Conservation (phyloP, 2,888 invertebrate species). For the Busseola fusca region DNA sequence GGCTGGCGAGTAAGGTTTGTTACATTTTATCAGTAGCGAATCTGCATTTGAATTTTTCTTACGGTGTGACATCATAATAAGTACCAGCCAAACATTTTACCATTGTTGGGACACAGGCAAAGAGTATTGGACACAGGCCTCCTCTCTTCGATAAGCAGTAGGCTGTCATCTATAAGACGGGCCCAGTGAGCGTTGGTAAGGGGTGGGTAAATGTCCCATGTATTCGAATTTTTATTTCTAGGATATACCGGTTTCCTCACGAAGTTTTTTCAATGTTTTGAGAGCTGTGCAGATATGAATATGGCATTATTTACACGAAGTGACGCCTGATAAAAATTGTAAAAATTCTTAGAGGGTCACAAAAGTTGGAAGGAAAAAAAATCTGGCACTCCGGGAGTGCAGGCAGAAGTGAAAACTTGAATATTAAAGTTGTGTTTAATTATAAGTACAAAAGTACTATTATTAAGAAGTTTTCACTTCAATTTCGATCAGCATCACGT, state of each 20-base stretch:
- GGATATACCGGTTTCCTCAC: background rate
- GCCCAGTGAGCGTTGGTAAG: background rate
- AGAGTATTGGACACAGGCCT: too few relatives aligned
- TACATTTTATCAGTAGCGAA: background rate
- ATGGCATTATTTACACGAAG: background rate
- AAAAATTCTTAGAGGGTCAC: background rate
- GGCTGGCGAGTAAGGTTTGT: constrained; percentile 30
- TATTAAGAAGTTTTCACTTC: too few relatives aligned
- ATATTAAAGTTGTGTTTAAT: too few relatives aligned
- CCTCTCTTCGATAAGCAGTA: background rate
- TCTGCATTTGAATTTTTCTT: background rate
- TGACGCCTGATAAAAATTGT: background rate
- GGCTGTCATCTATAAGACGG: background rate
- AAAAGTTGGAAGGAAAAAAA: background rate
- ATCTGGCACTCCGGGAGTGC: too few relatives aligned
- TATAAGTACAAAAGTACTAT: too few relatives aligned
- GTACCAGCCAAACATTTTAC: background rate
- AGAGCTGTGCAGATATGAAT: background rate
- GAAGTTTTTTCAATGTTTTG: background rate
- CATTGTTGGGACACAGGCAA: background rate
- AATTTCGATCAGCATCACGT: too few relatives aligned
- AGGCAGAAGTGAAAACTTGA: too few relatives aligned
- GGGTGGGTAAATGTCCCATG: background rate
- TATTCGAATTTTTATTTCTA: background rate
- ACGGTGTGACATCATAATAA: background rate